phyloP scores from a whole-genome alignment of 1,140 invertebrate genomes.

The Drosophila prosaltans region DNA sequence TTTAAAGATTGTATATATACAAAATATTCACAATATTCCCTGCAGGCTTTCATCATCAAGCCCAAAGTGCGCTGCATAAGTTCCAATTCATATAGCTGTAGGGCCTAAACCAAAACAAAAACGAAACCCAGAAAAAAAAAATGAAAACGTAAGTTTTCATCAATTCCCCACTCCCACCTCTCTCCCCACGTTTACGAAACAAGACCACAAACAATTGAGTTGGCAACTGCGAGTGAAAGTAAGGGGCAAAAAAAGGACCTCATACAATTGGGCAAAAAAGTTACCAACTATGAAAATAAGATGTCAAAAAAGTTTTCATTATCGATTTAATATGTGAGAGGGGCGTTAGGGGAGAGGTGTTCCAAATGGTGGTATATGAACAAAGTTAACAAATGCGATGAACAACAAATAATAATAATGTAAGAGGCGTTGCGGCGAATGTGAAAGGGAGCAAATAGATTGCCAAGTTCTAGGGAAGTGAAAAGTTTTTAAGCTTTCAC shows the following conservation, averaged over 20 bases:
- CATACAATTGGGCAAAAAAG: slow-evolving; percentile 63
- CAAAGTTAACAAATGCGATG: slow-evolving; percentile 13
- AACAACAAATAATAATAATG: slow-evolving; percentile 20
- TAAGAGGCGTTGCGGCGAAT: slow-evolving; percentile 5
- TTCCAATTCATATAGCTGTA: slow-evolving; percentile 54
- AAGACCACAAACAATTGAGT: slow-evolving; percentile 61
- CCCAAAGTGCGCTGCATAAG: slow-evolving; percentile 56
- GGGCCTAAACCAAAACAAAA: not conserved
- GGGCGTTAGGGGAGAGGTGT: not conserved
- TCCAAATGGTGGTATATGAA: not conserved
- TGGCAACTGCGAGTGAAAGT: slow-evolving; percentile 48
- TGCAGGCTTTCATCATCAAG: slow-evolving; percentile 26
- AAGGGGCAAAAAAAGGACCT: slow-evolving; percentile 30
- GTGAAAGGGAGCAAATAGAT: slow-evolving; percentile 2
- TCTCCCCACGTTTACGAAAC: slow-evolving; percentile 8
- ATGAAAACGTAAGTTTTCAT: slow-evolving; percentile 5
- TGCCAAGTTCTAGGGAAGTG: slow-evolving; percentile 15
- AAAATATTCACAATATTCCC: slow-evolving; percentile 9
- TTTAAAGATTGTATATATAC: not conserved
- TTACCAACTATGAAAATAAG: slow-evolving; percentile 80
- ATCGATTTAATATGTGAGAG: slow-evolving; percentile 72
- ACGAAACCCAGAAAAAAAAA: slow-evolving; percentile 3
- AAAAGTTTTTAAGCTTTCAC: slow-evolving; percentile 15
- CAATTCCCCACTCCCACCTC: not conserved
- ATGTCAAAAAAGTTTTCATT: slow-evolving; percentile 82